Percentiles rank a stretch among this genome's conserved stretches.
phyloP scores from a whole-genome alignment of 2,888 invertebrate species.

The Mesodorylaimus sp. region DNA sequence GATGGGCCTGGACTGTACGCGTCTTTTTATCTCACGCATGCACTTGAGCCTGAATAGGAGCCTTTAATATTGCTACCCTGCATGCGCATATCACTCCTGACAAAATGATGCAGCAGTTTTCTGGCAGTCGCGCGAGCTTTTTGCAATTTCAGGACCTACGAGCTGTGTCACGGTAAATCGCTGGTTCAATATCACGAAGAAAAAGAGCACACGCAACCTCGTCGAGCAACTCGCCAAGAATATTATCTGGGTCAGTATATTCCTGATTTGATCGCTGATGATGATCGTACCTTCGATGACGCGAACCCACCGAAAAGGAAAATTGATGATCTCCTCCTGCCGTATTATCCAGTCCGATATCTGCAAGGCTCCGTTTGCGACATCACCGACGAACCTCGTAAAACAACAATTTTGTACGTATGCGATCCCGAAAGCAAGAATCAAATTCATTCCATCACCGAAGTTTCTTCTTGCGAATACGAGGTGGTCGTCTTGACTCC shows the following conservation, averaged over 20 bases:
- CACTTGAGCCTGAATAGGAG: too few species aligned
- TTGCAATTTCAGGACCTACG: too few species aligned
- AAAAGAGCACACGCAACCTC: slow-evolving; percentile 38
- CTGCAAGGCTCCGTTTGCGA: slow-evolving; percentile 65
- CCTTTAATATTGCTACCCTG: too few species aligned
- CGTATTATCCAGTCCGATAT: slow-evolving; percentile 62
- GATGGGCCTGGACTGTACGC: too few species aligned
- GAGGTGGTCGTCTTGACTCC: slow-evolving; percentile 74
- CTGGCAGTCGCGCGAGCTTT: too few species aligned
- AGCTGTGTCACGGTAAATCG: slow-evolving; percentile 76
- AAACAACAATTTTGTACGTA: slow-evolving; percentile 63
- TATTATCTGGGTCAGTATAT: slow-evolving; percentile 23
- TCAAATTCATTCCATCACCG: slow-evolving; percentile 47
- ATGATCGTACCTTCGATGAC: slow-evolving; percentile 14
- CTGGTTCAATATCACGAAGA: slow-evolving; percentile 89
- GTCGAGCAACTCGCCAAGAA: slow-evolving; percentile 14
- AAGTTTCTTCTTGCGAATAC: slow-evolving; percentile 80
- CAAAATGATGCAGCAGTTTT: too few species aligned
- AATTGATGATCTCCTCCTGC: slow-evolving; percentile 64
- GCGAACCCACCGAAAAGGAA: slow-evolving; percentile 19
- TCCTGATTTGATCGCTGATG: neutral
- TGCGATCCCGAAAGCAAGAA: slow-evolving; percentile 41
- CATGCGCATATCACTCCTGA: too few species aligned
- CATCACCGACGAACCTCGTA: slow-evolving; percentile 60
- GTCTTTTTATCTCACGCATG: too few species aligned